phyloP scores from a whole-genome alignment of 2,113 vertebrate species.

The Aldabrachelys gigantea region DNA sequence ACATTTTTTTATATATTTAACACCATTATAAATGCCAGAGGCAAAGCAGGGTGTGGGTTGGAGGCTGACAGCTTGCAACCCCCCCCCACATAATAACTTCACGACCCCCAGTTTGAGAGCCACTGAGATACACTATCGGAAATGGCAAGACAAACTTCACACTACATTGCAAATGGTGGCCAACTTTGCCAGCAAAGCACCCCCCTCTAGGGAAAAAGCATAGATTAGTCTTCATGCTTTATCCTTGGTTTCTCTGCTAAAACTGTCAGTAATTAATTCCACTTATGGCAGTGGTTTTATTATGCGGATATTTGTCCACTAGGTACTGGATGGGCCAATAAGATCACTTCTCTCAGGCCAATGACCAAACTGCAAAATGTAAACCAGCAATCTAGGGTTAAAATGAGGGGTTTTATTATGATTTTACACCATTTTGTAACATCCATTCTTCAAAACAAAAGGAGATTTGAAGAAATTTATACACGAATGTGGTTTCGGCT shows the following conservation, averaged over 20 bases:
- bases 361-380: neutral
- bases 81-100: no score
- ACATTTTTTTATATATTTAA: no score
- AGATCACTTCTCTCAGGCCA: neutral
- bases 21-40: no score
- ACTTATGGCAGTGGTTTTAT: neutral
- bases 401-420: neutral
- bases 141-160: constrained; percentile 29
- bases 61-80: no score
- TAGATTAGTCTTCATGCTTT: neutral
- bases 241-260: neutral
- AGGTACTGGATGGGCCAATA: neutral
- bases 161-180: neutral
- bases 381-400: neutral
- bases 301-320: neutral
- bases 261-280: neutral
- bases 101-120: no score
- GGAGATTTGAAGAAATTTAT: neutral
- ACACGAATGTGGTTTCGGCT: neutral
- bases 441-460: neutral
- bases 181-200: neutral
- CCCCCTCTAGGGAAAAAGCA: neutral
- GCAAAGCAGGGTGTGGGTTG: no score
- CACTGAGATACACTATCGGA: constrained; percentile 18
- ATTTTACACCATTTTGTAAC: neutral